These are phyloP conservation scores for Dromas ardeola DNA, from an alignment of 2,113 vertebrate genomes.

Conservation along the genomic window DNA sequence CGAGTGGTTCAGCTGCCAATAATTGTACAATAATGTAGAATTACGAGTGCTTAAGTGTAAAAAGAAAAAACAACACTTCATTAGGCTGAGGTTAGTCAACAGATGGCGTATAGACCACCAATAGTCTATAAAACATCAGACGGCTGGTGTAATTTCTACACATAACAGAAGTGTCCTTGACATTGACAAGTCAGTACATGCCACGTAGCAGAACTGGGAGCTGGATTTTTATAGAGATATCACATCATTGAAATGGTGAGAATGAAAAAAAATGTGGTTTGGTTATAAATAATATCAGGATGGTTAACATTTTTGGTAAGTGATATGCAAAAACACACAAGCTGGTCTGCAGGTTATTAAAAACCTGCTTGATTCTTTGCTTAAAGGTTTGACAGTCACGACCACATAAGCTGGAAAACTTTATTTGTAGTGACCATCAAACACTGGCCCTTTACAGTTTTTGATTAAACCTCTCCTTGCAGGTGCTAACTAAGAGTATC, in stretches of 20 bases:
- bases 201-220: background rate
- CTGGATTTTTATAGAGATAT: constrained; percentile 41
- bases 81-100: constrained; percentile 12
- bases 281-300: constrained; percentile 50
- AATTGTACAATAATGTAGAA: background rate
- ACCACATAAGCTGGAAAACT: background rate
- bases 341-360: background rate
- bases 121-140: constrained; percentile 31
- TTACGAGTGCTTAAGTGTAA: background rate
- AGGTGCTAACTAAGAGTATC: background rate
- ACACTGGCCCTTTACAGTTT: background rate
- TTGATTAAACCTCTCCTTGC: background rate
- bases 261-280: background rate
- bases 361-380: background rate
- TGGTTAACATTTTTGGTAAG: constrained; percentile 19
- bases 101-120: constrained; percentile 13
- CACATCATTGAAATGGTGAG: background rate
- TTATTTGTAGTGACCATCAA: background rate
- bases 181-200: constrained; percentile 40
- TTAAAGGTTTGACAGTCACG: background rate
- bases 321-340: background rate
- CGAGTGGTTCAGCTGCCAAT: background rate
- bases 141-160: background rate
- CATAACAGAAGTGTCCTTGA: constrained; percentile 19
- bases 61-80: background rate